These are phyloP conservation scores for Alcis repandata DNA, from an alignment of 2,888 invertebrate genomes.

Conservation along the genomic window DNA sequence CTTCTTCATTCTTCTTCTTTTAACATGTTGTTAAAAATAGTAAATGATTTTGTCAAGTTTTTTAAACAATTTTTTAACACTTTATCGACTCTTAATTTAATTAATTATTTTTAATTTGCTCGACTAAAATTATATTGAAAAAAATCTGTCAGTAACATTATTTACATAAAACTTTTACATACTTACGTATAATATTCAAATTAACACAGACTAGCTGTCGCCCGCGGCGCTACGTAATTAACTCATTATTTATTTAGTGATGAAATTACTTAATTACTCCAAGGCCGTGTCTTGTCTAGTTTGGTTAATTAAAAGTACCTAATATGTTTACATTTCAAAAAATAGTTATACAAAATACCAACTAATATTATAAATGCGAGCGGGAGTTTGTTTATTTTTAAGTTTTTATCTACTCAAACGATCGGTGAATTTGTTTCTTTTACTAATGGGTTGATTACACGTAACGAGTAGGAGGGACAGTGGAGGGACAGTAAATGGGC, in stretches of 20 bases:
- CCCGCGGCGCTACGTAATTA: slow-evolving; percentile 30
- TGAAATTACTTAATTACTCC: slow-evolving; percentile 26
- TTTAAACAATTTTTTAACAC: too few relatives aligned
- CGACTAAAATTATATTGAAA: not conserved
- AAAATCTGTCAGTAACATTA: not conserved
- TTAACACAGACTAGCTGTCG: slow-evolving; percentile 26
- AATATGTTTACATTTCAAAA: slow-evolving; percentile 5
- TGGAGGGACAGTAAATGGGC: too few relatives aligned
- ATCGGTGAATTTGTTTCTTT: too few relatives aligned
- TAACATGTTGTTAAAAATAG: too few relatives aligned
- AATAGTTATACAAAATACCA: not conserved
- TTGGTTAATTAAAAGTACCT: slow-evolving; percentile 10
- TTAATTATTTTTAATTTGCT: not conserved
- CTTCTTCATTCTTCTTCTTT: too few relatives aligned
- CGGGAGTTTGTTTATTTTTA: not conserved
- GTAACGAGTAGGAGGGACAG: too few relatives aligned
- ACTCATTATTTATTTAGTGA: slow-evolving; percentile 29
- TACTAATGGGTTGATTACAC: too few relatives aligned
- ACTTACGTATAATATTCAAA: not conserved
- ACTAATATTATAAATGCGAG: slow-evolving; percentile 1
- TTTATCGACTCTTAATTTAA: too few relatives aligned
- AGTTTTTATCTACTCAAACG: too few relatives aligned
- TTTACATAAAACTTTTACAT: not conserved
- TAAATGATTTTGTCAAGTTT: too few relatives aligned
- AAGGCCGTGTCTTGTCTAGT: slow-evolving; percentile 20